Percentiles rank a stretch among this genome's conserved stretches.
Conservation (phyloP, 2,113 vertebrate species). For the Oreamnos americanus region DNA sequence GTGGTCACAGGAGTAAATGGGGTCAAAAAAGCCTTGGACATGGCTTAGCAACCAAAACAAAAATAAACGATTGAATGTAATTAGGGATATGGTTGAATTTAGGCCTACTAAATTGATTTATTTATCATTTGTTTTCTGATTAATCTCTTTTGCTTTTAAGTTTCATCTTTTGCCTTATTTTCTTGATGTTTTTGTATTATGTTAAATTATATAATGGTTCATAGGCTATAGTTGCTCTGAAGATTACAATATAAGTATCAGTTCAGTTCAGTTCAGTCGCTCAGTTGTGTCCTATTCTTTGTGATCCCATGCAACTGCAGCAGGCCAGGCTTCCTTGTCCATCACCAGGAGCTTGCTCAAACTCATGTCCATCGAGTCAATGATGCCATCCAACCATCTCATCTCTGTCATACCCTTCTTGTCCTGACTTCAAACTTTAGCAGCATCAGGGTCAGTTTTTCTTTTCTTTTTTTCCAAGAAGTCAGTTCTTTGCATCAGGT, state of each 20-base stretch:
- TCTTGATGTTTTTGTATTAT: neutral
- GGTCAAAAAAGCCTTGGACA: neutral
- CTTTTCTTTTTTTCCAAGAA: neutral
- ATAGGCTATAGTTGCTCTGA: neutral
- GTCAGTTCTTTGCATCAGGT: neutral
- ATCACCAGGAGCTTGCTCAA: neutral
- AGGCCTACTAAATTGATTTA: neutral
- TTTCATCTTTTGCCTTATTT: neutral
- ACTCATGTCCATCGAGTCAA: fast-evolving
- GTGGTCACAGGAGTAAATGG: neutral
- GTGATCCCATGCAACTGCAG: neutral
- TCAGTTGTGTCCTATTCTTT: neutral
- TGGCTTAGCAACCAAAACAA: fast-evolving
- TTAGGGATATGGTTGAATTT: neutral
- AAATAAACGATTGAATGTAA: neutral
- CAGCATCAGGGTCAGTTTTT: neutral
- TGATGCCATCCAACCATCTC: neutral
- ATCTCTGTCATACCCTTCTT: fast-evolving
- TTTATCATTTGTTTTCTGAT: neutral
- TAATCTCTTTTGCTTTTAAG: neutral
- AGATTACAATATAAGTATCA: neutral
- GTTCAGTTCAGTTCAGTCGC: neutral
- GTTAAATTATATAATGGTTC: neutral
- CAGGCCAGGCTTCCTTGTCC: neutral
- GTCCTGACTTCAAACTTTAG: neutral